phyloP scores from a whole-genome alignment of 2,797 vertebrate genomes.

The Oryzias dopingdopingensis region DNA sequence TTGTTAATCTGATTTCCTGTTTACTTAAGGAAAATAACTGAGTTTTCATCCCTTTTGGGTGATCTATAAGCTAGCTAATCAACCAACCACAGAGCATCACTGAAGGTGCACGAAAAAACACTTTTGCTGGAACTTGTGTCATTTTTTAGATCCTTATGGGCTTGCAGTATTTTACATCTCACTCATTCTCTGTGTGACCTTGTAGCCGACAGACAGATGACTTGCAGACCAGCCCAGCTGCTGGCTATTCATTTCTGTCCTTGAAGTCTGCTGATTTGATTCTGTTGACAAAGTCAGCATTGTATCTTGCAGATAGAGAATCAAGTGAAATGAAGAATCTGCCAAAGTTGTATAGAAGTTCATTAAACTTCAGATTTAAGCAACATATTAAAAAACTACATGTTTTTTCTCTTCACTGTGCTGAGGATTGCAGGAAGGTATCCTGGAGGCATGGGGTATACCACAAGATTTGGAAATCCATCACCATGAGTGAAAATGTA shows the following conservation, averaged over 20 bases:
- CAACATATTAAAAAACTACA: too few relatives aligned
- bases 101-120: too few relatives aligned
- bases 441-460: too few relatives aligned
- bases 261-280: constrained; percentile 60
- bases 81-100: too few relatives aligned
- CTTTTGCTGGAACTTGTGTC: neutral
- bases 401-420: too few relatives aligned
- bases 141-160: constrained; percentile 4
- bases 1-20: too few relatives aligned
- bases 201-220: constrained; percentile 59
- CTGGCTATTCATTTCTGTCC: constrained; percentile 54
- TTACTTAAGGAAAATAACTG: too few relatives aligned
- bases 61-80: too few relatives aligned
- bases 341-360: neutral
- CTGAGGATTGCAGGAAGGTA: too few relatives aligned
- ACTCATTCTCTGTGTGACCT: constrained; percentile 51
- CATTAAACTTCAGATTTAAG: neutral
- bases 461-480: too few relatives aligned
- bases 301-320: constrained; percentile 4
- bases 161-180: constrained; percentile 39
- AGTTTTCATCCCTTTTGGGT: too few relatives aligned
- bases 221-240: constrained; percentile 55
- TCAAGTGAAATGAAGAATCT: neutral
- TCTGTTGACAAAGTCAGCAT: constrained; percentile 33
- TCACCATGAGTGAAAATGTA: too few relatives aligned